Conservation (phyloP, 2,797 vertebrate species). For the Sardinella longiceps region DNA sequence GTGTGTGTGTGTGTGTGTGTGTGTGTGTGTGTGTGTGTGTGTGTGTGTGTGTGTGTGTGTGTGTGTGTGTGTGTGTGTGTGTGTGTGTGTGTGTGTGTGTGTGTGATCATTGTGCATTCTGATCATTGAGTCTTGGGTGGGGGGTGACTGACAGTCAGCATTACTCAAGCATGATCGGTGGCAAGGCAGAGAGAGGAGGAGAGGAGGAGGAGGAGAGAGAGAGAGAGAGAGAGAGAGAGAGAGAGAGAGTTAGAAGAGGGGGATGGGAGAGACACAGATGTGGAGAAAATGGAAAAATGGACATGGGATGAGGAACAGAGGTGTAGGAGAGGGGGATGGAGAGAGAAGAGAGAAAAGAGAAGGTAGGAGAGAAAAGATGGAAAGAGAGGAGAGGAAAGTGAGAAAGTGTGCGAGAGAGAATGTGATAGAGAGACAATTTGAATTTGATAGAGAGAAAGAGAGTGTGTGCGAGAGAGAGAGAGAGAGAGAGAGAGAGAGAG, state of each 20-base stretch:
- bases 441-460: too few relatives aligned
- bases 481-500: too few relatives aligned
- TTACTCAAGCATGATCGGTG: slow-evolving; percentile 44
- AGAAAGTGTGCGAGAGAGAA: not conserved
- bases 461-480: too few relatives aligned
- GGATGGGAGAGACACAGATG: not conserved
- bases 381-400: not conserved
- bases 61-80: not conserved
- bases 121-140: not conserved
- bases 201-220: not conserved
- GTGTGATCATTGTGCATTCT: not conserved
- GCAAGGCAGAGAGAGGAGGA: slow-evolving; percentile 31
- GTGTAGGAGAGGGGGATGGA: not conserved
- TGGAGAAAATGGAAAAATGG: not conserved
- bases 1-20: too few relatives aligned
- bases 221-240: not conserved
- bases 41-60: not conserved
- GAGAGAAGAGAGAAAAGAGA: not conserved
- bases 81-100: not conserved
- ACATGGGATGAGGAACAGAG: not conserved
- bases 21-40: slow-evolving; percentile 30
- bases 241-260: not conserved
- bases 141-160: slow-evolving; percentile 43
- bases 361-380: not conserved
- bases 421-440: too few relatives aligned